phyloP scores from a whole-genome alignment of 2,797 vertebrate genomes.

The Hypotaenidia okinawae region DNA sequence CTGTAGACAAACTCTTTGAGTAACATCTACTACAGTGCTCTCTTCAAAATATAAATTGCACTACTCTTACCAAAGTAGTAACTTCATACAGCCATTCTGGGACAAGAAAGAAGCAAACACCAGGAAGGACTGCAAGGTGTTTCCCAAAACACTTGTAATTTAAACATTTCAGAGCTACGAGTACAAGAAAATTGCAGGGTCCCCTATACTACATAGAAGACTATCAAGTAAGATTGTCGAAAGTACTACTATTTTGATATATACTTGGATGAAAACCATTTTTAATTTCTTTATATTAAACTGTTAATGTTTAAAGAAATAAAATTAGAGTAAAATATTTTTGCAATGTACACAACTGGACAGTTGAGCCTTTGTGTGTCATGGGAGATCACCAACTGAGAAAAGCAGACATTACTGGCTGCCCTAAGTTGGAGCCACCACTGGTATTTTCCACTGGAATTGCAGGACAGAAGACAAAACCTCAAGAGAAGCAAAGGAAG shows the following conservation, averaged over 20 bases:
- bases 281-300: background rate
- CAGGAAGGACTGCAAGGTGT: background rate
- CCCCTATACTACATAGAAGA: background rate
- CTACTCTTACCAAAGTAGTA: background rate
- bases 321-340: background rate
- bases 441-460: background rate
- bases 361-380: background rate
- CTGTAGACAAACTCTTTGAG: background rate
- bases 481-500: background rate
- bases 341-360: background rate
- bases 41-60: background rate
- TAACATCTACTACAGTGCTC: accelerated
- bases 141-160: background rate
- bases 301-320: background rate
- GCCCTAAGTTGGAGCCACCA: background rate
- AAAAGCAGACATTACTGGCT: background rate
- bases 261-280: background rate
- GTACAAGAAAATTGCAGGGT: background rate
- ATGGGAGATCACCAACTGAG: background rate
- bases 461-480: background rate
- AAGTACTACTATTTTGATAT: background rate
- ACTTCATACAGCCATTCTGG: background rate
- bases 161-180: background rate
- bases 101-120: background rate
- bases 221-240: background rate